Conservation (phyloP, 1,140 invertebrate genomes). For the Drosophila sp. region DNA sequence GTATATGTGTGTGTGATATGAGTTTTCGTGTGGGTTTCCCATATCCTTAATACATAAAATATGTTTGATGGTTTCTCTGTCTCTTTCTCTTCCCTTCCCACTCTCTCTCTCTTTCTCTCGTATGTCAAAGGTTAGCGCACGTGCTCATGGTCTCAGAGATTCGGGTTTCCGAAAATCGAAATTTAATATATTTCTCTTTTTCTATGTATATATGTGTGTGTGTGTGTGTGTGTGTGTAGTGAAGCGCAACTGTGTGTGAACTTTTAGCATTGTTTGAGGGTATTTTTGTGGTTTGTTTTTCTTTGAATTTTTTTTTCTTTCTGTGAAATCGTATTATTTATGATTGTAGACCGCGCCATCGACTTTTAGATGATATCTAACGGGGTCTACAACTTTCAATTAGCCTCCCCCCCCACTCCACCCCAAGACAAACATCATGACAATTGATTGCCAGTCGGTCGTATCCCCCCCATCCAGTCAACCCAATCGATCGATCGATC, state of each 20-base stretch:
- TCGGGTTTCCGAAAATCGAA: constrained; percentile 66
- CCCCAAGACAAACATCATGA: constrained; percentile 57
- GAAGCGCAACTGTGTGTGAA: constrained; percentile 62
- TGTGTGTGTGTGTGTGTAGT: constrained; percentile 39
- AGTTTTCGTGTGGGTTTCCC: constrained; percentile 35
- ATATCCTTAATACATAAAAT: constrained; percentile 80
- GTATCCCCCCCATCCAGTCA: neutral
- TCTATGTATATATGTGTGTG: constrained; percentile 27
- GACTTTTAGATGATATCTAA: constrained; percentile 19
- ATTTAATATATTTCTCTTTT: constrained; percentile 69
- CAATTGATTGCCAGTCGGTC: constrained; percentile 62
- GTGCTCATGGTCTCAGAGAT: constrained; percentile 65
- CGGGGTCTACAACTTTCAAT: constrained; percentile 69
- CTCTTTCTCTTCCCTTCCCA: constrained; percentile 11
- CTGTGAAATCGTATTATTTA: constrained; percentile 74
- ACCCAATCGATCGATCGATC: neutral
- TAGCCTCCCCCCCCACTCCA: constrained; percentile 34
- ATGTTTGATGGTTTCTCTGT: constrained; percentile 75
- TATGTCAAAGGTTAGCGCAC: constrained; percentile 81
- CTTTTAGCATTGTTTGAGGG: constrained; percentile 40
- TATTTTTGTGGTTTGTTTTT: constrained; percentile 24
- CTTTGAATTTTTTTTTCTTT: constrained; percentile 13
- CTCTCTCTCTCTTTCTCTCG: constrained; percentile 27
- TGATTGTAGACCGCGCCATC: constrained; percentile 27
- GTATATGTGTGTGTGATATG: constrained; percentile 30